Conservation (phyloP, 2,797 vertebrate species). For the Cottoperca gobio region DNA sequence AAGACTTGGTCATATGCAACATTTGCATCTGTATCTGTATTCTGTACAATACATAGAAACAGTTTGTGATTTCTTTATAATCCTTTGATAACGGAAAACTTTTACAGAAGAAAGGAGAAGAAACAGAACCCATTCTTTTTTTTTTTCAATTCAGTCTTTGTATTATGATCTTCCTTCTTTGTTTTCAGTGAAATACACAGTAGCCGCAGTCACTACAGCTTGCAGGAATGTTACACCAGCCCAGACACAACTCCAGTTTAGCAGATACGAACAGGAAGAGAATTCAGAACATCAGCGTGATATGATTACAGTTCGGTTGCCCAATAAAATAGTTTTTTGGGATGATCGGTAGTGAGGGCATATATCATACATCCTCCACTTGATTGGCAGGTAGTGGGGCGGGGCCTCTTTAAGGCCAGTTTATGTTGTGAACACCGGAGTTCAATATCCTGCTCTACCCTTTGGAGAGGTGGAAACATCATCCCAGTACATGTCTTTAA, state of each 20-base stretch:
- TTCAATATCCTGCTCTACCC: conserved; percentile 58
- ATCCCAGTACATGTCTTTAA: conserved; percentile 64
- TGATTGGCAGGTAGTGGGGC: conserved; percentile 79
- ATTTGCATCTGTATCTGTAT: conserved; percentile 98
- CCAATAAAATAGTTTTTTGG: conserved; percentile 70
- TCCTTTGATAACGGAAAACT: conserved; percentile 80
- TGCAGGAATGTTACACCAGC: conserved; percentile 84
- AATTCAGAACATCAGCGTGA: conserved; percentile 74
- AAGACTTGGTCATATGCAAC: conserved; percentile 95
- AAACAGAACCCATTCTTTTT: conserved; percentile 63
- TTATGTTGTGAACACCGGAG: conserved; percentile 66
- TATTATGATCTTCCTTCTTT: conserved; percentile 73
- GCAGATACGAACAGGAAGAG: conserved; percentile 79
- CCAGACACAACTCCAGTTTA: conserved; percentile 77
- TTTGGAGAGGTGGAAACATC: conserved; percentile 54
- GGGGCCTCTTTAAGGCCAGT: conserved; percentile 62
- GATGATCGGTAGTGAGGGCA: conserved; percentile 64
- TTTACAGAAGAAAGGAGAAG: conserved; percentile 81
- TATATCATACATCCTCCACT: conserved; percentile 83
- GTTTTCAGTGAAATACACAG: conserved; percentile 82
- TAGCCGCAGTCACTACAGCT: conserved; percentile 82
- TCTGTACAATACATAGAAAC: conserved; percentile 95
- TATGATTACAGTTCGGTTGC: conserved; percentile 74
- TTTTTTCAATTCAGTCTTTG: conserved; percentile 67
- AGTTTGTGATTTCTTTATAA: conserved; percentile 90